These are phyloP conservation scores for Scaptomyza polygonia DNA, from an alignment of 2,888 invertebrate species.

Conservation along the genomic window DNA sequence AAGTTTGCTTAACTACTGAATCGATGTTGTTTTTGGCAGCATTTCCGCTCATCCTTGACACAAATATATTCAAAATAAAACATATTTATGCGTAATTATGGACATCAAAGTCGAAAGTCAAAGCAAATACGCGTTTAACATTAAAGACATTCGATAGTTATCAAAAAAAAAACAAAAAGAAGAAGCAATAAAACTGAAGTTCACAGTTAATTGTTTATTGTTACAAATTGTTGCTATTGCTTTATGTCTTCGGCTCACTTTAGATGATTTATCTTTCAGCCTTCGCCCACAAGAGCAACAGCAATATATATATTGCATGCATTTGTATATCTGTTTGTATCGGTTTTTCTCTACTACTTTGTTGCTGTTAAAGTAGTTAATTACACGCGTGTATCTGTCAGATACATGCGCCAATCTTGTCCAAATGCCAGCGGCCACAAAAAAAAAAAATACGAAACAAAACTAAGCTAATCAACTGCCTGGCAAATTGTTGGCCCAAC, in stretches of 20 bases:
- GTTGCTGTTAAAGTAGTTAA: conserved; percentile 47
- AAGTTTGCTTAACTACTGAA: conserved; percentile 36
- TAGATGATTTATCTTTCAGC: conserved; percentile 53
- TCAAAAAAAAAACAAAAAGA: neutral
- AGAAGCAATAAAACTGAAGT: neutral
- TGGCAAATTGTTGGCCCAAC: conserved; percentile 36
- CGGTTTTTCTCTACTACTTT: conserved; percentile 26
- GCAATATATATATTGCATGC: conserved; percentile 10
- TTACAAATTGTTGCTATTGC: conserved; percentile 38
- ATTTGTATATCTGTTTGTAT: neutral
- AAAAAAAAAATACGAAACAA: conserved; percentile 4
- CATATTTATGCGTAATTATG: conserved; percentile 62
- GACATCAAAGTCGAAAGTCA: conserved; percentile 36
- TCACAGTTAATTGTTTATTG: conserved; percentile 44
- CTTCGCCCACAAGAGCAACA: conserved; percentile 62
- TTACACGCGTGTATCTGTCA: conserved; percentile 60
- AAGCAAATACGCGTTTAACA: conserved; percentile 19
- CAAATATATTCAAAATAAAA: conserved; percentile 40
- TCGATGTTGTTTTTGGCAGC: conserved; percentile 39
- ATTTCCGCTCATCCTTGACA: conserved; percentile 75
- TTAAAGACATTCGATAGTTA: conserved; percentile 11
- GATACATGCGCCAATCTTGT: conserved; percentile 46
- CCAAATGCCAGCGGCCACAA: conserved; percentile 36
- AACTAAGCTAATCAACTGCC: conserved; percentile 49
- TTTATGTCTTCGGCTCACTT: conserved; percentile 22